A percentile compares a stretch with the other conserved stretches of the same genome.
Evolutionary conservation across 2,113 vertebrate genomes (phyloP).

Genomic region (Lates calcarifer): DNA sequence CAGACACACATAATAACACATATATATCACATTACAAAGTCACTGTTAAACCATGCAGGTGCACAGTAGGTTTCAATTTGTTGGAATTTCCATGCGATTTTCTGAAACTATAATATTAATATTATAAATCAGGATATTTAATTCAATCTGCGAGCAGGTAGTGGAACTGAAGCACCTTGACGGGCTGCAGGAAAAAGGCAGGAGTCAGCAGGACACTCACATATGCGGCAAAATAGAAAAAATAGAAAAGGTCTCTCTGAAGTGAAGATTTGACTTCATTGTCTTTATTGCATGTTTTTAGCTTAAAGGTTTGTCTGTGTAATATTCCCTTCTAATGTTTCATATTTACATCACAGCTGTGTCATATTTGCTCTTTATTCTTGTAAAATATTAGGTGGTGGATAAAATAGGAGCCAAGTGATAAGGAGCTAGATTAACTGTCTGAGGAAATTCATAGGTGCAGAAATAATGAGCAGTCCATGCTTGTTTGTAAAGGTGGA

Average conservation of each 20-base stretch:
- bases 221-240: conserved; percentile 61
- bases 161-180: neutral
- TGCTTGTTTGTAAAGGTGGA: neutral
- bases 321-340: neutral
- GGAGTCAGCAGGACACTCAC: conserved; percentile 45
- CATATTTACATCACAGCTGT: neutral
- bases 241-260: neutral
- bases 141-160: neutral
- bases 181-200: neutral
- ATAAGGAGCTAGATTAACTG: too few species aligned
- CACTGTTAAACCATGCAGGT: neutral
- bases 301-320: rapidly evolving
- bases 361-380: neutral
- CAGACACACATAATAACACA: too few species aligned
- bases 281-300: neutral
- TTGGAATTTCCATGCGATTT: neutral
- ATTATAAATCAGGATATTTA: neutral
- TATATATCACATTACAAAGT: neutral
- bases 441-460: neutral
- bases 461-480: neutral
- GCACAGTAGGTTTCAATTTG: neutral
- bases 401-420: neutral
- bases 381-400: neutral
- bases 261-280: neutral
- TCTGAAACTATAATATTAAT: neutral